Base-by-base conservation (phyloP, 1,140 invertebrate genomes). In the Apis cerana region DNA sequence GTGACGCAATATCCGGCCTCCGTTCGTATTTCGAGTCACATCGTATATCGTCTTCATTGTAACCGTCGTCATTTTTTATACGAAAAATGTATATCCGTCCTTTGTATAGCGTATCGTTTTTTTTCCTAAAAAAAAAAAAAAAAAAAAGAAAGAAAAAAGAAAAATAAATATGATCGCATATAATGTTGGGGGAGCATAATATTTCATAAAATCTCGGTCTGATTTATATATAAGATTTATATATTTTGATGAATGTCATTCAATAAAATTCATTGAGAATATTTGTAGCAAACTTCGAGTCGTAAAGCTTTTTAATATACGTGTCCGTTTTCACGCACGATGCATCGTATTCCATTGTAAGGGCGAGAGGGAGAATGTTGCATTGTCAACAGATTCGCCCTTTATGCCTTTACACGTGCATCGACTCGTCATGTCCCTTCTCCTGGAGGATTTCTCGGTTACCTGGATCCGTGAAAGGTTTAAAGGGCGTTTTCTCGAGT, bases 1-100 rank as follows among this genome's bases (percentile, higher is more conserved):
- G 56, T 62, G 79, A 88, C 72, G 83, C 52, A 83, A 83, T 75
- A 88, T 88, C 86, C 86, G 87, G 68, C 59, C 33, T 8, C 54
- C 33, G 27, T 83, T 62, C 68, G 33, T n/a, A 33, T 70, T 71
- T 68, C 72, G 33, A 77, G 59, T 48, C 79, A 56, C 75, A 67
- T 21, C 59, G 50, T 65, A 43, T 70, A 68, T 61, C 83, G 54
- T 65, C 74, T 75, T 78, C 69, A 65, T 81, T 78, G 78, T 78
- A 48, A 15, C 21, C 75, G 27, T 48, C 56, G 15, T n/a, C 43
- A 1, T 33, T 75, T 62, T n/a, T 4, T 65, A 65, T 43, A 17
- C 8, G 61, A n/a, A 67, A 83, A 82, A 79, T 27, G 27, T 27
- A 27, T 27, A 27, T 65, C 81, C 69, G 58, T 15, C 23, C 76